Evolutionary conservation across 2,888 invertebrate genomes (phyloP).

Genomic region (Polydrusus cervinus): DNA sequence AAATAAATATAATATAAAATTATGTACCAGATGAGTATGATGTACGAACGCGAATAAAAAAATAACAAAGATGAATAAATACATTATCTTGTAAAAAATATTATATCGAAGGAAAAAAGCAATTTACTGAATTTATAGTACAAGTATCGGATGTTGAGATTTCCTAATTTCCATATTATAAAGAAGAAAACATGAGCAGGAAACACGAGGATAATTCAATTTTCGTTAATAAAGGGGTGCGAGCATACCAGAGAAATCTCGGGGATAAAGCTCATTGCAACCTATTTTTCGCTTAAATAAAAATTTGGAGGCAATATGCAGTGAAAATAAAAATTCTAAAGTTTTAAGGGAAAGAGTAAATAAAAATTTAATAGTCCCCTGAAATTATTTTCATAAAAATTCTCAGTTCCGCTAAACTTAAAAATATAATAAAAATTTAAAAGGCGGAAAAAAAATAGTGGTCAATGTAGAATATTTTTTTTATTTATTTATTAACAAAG

Average conservation of each 20-base stretch:
- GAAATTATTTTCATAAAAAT: too few relatives aligned
- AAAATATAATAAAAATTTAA: too few relatives aligned
- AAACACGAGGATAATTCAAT: conserved; percentile 19
- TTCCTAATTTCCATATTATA: conserved; percentile 11
- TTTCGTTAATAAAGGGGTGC: conserved; percentile 17
- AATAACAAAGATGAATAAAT: not conserved
- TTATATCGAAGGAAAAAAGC: not conserved
- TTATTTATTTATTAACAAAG: too few relatives aligned
- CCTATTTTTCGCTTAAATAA: not conserved
- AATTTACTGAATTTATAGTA: not conserved
- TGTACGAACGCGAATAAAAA: too few relatives aligned
- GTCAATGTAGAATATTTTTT: too few relatives aligned
- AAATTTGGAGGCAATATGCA: conserved; percentile 9
- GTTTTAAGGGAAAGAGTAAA: not conserved
- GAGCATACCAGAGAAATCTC: conserved; percentile 4
- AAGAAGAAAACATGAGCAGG: conserved; percentile 13
- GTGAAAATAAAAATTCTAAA: conserved; percentile 6
- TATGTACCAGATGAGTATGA: too few relatives aligned
- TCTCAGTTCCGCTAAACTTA: too few relatives aligned
- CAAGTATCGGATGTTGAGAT: conserved; percentile 8
- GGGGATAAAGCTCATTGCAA: not conserved
- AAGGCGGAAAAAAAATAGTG: too few relatives aligned
- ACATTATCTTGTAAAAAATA: not conserved
- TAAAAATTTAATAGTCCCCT: not conserved
- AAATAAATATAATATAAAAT: too few relatives aligned